A percentile compares a stretch with the other conserved stretches of the same genome.
Conservation (phyloP, 2,888 invertebrate species). For the Calephelis perditalis region DNA sequence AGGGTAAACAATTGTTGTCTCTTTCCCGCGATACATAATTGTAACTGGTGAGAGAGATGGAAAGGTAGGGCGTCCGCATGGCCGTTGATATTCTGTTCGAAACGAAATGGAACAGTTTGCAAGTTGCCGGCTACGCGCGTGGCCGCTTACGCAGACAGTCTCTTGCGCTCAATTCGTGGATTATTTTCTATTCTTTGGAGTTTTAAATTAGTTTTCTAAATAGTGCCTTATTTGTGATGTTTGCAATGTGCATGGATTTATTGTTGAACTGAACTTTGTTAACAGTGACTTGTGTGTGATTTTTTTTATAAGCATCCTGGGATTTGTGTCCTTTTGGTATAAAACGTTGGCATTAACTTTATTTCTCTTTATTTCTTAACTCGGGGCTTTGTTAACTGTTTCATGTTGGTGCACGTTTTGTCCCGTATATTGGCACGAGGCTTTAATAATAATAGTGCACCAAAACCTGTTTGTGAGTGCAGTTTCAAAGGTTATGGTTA, state of each 20-base stretch:
- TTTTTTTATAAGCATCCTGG: slow-evolving; percentile 48
- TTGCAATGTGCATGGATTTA: slow-evolving; percentile 69
- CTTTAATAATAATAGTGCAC: slow-evolving; percentile 76
- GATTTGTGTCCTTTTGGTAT: slow-evolving; percentile 72
- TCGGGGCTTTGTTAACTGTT: slow-evolving; percentile 53
- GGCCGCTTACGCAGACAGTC: slow-evolving; percentile 64
- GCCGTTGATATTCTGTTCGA: slow-evolving; percentile 66
- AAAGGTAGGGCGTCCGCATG: slow-evolving; percentile 68
- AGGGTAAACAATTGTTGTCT: slow-evolving; percentile 48
- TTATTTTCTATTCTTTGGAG: slow-evolving; percentile 54
- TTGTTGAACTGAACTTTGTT: slow-evolving; percentile 43
- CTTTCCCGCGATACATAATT: slow-evolving; percentile 46
- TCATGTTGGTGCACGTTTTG: slow-evolving; percentile 58
- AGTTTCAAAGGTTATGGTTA: slow-evolving; percentile 63
- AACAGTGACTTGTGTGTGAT: slow-evolving; percentile 52
- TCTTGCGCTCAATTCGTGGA: slow-evolving; percentile 64
- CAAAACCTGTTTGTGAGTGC: slow-evolving; percentile 71
- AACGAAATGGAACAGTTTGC: slow-evolving; percentile 72
- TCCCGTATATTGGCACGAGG: slow-evolving; percentile 71
- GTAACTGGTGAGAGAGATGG: slow-evolving; percentile 59
- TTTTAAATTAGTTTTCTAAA: slow-evolving; percentile 46
- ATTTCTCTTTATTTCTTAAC: slow-evolving; percentile 46
- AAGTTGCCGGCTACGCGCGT: slow-evolving; percentile 72
- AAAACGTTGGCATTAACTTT: slow-evolving; percentile 49
- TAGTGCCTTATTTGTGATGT: slow-evolving; percentile 73